A percentile compares a stretch with the other conserved stretches of the same genome.
These are phyloP conservation scores for Anguilla megastoma DNA, from an alignment of 2,797 vertebrate species.

Conservation along the genomic window DNA sequence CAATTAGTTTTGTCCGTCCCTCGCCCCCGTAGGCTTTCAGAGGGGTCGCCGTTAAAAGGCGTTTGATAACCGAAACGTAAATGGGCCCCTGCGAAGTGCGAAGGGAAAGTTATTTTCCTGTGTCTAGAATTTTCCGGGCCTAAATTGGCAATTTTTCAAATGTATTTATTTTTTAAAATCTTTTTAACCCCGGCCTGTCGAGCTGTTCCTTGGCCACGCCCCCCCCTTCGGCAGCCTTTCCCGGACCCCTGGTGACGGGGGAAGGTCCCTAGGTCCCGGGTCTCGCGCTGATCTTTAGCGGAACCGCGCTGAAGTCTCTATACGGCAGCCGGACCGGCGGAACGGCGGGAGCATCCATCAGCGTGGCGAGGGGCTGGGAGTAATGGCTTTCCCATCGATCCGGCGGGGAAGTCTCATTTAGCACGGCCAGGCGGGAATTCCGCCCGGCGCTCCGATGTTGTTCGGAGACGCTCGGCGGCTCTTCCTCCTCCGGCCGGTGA, in stretches of 20 bases:
- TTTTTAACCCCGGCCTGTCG: no score
- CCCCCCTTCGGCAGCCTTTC: no score
- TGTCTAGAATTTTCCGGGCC: background rate
- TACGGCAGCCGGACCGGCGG: background rate
- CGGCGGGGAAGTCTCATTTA: conserved; percentile 22
- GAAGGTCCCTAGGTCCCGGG: no score
- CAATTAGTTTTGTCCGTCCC: no score
- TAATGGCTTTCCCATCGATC: conserved; percentile 37
- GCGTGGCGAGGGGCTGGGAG: background rate
- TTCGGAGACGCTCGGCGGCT: background rate
- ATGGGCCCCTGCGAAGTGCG: background rate
- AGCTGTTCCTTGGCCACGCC: no score
- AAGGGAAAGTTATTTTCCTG: background rate
- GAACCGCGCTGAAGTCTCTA: conserved; percentile 16
- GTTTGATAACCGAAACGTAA: background rate
- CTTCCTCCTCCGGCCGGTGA: background rate
- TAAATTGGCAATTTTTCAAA: no score
- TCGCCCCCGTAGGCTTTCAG: no score
- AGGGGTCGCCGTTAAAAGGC: no score
- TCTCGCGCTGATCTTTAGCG: no score
- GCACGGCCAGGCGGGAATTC: conserved; percentile 15
- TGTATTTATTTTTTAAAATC: no score
- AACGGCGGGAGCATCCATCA: conserved; percentile 17
- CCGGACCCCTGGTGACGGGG: no score
- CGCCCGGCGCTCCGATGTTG: background rate